A percentile compares a stretch with the other conserved stretches of the same genome.
Conservation (phyloP, 1,140 invertebrate genomes). For the Linepithema humile region DNA sequence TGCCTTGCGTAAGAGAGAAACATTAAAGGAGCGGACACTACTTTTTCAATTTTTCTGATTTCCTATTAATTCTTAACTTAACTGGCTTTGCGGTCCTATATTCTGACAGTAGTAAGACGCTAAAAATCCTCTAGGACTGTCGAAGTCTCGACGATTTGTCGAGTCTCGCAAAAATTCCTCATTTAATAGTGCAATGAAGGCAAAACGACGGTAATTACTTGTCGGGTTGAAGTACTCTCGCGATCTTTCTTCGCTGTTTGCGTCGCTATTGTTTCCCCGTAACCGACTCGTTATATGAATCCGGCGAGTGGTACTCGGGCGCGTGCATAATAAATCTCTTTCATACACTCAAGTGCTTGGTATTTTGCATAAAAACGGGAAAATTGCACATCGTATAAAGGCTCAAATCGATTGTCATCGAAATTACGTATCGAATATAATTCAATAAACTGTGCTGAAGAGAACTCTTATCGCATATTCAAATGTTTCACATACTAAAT, state of each 20-base stretch:
- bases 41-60: no score
- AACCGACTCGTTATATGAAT: conserved; percentile 25
- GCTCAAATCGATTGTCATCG: background rate
- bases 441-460: no score
- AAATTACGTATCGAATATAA: background rate
- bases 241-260: conserved; percentile 12
- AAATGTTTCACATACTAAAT: no score
- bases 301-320: background rate
- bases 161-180: conserved; percentile 14
- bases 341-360: background rate
- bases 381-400: background rate
- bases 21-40: no score
- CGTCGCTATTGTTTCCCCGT: conserved; percentile 30
- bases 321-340: conserved; percentile 38
- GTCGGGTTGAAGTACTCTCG: conserved; percentile 27
- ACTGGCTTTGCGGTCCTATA: no score
- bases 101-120: background rate
- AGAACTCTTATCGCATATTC: no score
- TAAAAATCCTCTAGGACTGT: background rate
- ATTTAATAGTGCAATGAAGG: conserved; percentile 46
- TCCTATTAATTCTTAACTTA: no score
- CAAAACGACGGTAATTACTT: conserved; percentile 47
- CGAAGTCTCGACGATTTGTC: background rate
- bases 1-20: no score
- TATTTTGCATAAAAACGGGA: conserved; percentile 12